These are phyloP conservation scores for Gracilinanus agilis DNA, from an alignment of 2,113 vertebrate genomes.

Conservation along the genomic window DNA sequence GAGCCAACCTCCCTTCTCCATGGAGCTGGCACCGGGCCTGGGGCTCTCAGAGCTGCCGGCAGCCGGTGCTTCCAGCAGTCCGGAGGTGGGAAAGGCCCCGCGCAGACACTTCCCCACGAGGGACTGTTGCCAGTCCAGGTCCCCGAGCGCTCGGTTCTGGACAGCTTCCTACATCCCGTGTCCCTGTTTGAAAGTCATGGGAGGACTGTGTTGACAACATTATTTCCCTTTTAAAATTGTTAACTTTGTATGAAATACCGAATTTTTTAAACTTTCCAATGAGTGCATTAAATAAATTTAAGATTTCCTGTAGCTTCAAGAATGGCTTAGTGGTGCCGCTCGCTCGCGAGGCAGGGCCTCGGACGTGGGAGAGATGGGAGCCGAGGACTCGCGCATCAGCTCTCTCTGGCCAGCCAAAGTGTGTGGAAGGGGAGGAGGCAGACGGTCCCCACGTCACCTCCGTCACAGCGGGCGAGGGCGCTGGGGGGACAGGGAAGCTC, in stretches of 20 bases:
- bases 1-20: fast-evolving
- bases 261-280: neutral
- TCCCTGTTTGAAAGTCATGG: neutral
- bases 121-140: neutral
- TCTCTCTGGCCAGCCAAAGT: no score
- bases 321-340: neutral
- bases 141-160: no score
- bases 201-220: neutral
- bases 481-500: no score
- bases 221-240: constrained; percentile 42
- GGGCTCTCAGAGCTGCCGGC: neutral
- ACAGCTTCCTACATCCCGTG: neutral
- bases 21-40: fast-evolving
- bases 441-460: no score
- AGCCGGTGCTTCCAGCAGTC: neutral
- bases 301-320: constrained; percentile 12
- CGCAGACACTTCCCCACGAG: neutral
- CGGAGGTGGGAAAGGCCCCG: neutral
- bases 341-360: neutral
- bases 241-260: constrained; percentile 26
- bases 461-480: no score
- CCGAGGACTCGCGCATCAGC: constrained; percentile 52
- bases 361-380: constrained; percentile 52
- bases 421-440: no score
- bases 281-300: constrained; percentile 29